Percentiles rank a stretch among this genome's conserved stretches.
These are phyloP conservation scores for Asbolus verrucosus DNA, from an alignment of 1,140 invertebrate species.

Conservation along the genomic window DNA sequence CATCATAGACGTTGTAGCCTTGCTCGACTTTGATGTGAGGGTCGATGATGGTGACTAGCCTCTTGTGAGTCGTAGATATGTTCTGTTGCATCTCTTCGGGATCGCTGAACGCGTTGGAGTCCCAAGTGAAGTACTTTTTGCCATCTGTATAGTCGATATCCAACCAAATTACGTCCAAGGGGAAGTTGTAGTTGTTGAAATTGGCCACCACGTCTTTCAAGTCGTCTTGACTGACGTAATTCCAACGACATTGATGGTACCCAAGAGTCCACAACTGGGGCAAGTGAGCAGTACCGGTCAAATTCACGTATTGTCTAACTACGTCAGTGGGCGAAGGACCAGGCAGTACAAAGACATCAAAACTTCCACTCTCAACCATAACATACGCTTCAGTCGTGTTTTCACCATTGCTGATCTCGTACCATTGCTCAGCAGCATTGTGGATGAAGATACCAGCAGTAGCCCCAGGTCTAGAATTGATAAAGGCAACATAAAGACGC, in stretches of 20 bases:
- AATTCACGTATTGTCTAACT: conserved; percentile 85
- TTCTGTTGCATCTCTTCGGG: conserved; percentile 82
- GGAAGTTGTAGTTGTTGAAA: conserved; percentile 78
- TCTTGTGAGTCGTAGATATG: conserved; percentile 75
- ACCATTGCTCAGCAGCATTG: conserved; percentile 98
- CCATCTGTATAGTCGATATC: conserved; percentile 84
- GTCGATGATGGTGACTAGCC: conserved; percentile 81
- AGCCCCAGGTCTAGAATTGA: conserved; percentile 91
- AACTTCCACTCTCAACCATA: conserved; percentile 93
- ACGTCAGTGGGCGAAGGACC: conserved; percentile 88
- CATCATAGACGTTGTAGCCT: conserved; percentile 74
- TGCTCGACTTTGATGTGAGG: conserved; percentile 80
- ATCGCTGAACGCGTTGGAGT: conserved; percentile 72
- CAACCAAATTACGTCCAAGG: conserved; percentile 80
- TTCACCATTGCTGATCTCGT: conserved; percentile 84
- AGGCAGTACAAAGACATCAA: conserved; percentile 92
- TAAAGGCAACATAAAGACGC: no score
- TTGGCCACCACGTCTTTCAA: conserved; percentile 69
- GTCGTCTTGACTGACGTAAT: conserved; percentile 81
- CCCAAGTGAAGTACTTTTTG: conserved; percentile 80
- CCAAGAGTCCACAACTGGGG: conserved; percentile 74
- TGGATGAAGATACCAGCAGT: conserved; percentile 94
- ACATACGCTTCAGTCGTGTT: conserved; percentile 75
- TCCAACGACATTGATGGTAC: conserved; percentile 82
- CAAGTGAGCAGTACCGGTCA: conserved; percentile 80